A percentile compares a stretch with the other conserved stretches of the same genome.
Evolutionary conservation across 53 echinoderm and acorn worm genomes (phyloP).

Genomic region (Mesocentrotus franciscanus): DNA sequence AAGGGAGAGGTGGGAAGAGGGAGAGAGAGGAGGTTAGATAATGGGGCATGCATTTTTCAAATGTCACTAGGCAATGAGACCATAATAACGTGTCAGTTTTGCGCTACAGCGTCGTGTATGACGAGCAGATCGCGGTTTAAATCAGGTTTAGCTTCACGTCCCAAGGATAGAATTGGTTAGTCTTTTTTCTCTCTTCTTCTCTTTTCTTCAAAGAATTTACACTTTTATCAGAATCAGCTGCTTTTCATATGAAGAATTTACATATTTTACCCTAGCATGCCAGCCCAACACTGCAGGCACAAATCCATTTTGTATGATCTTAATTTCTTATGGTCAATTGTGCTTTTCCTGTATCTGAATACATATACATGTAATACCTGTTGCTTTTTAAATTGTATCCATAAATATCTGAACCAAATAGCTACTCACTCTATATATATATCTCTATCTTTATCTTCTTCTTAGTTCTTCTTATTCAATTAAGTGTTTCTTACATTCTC

Average conservation of each 20-base stretch:
- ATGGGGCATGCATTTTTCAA: conserved; percentile 47
- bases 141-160: conserved; percentile 44
- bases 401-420: neutral
- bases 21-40: conserved; percentile 9
- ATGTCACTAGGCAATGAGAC: conserved; percentile 59
- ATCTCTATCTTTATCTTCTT: no score
- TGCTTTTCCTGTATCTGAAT: neutral
- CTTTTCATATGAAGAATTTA: neutral
- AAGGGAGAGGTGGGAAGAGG: conserved; percentile 13
- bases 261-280: neutral
- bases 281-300: neutral
- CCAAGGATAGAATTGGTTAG: neutral
- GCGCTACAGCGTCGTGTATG: conserved; percentile 69
- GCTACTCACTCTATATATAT: no score
- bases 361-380: neutral
- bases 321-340: neutral
- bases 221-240: conserved; percentile 33
- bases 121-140: conserved; percentile 58
- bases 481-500: neutral
- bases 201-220: neutral
- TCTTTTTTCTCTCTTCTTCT: neutral
- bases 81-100: conserved; percentile 63
- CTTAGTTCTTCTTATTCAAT: no score
- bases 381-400: neutral
- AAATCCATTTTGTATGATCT: neutral